Evolutionary conservation across 2,113 vertebrate species (phyloP).

Genomic region (Thamnaconus septentrionalis): DNA sequence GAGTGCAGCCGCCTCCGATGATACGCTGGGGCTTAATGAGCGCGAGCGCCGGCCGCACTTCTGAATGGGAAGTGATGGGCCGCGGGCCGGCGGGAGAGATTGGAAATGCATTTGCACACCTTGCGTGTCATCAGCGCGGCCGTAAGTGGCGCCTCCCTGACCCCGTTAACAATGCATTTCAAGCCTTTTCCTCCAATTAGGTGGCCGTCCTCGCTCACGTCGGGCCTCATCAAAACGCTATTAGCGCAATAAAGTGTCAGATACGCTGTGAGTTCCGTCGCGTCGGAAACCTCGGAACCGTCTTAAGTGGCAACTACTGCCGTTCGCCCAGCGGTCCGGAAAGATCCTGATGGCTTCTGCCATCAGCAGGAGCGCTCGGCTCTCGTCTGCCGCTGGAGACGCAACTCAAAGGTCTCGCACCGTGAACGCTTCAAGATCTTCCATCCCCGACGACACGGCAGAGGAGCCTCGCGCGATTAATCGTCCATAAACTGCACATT

Average conservation of each 20-base stretch:
- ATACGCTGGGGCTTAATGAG: conserved; percentile 77
- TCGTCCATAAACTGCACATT: too few species aligned
- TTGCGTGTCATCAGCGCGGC: conserved; percentile 69
- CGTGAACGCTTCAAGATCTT: too few species aligned
- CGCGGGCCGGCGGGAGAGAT: conserved; percentile 55
- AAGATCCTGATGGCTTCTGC: too few species aligned
- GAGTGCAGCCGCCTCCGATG: conserved; percentile 68
- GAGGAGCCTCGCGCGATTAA: too few species aligned
- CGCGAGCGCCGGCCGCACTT: conserved; percentile 57
- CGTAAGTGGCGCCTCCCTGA: conserved; percentile 70
- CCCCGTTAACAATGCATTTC: conserved; percentile 76
- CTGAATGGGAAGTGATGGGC: conserved; percentile 73
- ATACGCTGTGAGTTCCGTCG: conserved; percentile 25
- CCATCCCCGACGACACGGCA: too few species aligned
- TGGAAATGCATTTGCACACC: conserved; percentile 75
- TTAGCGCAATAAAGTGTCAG: conserved; percentile 50
- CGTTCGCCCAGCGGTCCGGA: not conserved
- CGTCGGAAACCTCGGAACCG: conserved; percentile 28
- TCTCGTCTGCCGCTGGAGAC: too few species aligned
- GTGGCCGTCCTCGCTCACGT: conserved; percentile 61
- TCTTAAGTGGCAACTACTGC: conserved; percentile 31
- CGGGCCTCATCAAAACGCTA: conserved; percentile 62
- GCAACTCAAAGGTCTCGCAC: too few species aligned
- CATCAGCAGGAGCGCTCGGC: too few species aligned
- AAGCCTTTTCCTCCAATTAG: conserved; percentile 76